phyloP scores from a whole-genome alignment of 2,888 invertebrate species.

The Rhogogaster chlorosoma region DNA sequence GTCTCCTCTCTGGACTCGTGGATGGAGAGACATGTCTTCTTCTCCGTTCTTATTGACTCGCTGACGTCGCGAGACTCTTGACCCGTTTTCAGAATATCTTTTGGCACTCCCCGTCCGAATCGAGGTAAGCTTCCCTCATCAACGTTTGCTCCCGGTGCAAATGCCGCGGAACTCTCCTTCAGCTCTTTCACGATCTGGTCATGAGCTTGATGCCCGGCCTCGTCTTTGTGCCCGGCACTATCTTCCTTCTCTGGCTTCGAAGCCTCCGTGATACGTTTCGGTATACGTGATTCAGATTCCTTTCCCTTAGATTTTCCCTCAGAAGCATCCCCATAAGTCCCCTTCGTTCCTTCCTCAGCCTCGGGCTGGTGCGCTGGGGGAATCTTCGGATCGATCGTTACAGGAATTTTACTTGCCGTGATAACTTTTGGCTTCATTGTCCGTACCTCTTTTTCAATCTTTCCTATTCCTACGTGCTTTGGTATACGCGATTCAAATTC shows the following conservation, averaged over 20 bases:
- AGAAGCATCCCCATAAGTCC: background rate
- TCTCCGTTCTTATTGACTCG: constrained; percentile 26
- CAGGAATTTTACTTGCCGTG: constrained; percentile 29
- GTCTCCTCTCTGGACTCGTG: constrained; percentile 27
- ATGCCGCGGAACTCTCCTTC: constrained; percentile 3
- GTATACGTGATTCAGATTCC: constrained; percentile 53
- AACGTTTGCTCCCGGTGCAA: background rate
- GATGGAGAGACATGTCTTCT: constrained; percentile 5
- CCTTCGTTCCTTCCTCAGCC: constrained; percentile 1
- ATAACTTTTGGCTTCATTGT: background rate
- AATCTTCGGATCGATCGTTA: constrained; percentile 8
- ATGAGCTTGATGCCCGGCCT: background rate
- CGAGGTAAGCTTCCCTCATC: background rate
- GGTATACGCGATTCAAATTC: constrained; percentile 72
- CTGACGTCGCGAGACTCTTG: background rate
- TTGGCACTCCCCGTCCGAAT: background rate
- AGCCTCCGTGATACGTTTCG: constrained; percentile 44
- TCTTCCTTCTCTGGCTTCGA: background rate
- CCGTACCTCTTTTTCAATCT: constrained; percentile 67
- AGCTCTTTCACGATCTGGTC: background rate
- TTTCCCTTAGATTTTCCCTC: constrained; percentile 52
- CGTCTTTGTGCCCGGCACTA: background rate
- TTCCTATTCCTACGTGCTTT: constrained; percentile 63
- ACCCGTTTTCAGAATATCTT: background rate
- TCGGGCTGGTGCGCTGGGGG: background rate